Evolutionary conservation across 2,888 invertebrate species (phyloP), one percentile per base, ranked within the genome.

Genomic region (Therioaphis trifolii): DNA sequence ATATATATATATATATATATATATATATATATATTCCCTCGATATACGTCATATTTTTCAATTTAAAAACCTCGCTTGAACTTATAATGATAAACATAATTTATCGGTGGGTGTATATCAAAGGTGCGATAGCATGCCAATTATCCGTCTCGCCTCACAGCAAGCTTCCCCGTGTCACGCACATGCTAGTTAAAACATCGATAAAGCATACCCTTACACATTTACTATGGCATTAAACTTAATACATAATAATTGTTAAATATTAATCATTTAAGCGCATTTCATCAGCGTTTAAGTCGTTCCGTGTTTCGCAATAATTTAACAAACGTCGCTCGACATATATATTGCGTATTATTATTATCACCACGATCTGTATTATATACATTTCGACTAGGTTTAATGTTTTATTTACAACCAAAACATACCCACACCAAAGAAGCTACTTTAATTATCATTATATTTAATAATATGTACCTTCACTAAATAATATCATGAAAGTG

Each of bases 71-170:
- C 40, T 24, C 24, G 4, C 11, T 24, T 24, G 21, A 74, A 74
- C 29, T 74, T 55, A 24, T 40, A 58, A 58, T 75, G 58, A 58
- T 58, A 58, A 75, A 58, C 27, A 63, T 58, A 75, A 58, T 58
- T 75, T 75, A 58, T 75, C n/a, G 21, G 46, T 63, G n/a, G 18
- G 18, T 21, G 5, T 58, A 29, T 58, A 58, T 63, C 29, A 9
- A 14, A 29, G 27, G 77, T 35, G 24, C 9, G 24, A 76, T 63
- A 21, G 46, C 77, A 21, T 35, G 77, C 52, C 49, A 15, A 77
- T 66, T 77, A 77, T 4, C 55, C 40, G 24, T 52, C 66, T 35
- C 66, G 21, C 21, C 35, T 52, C 15, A 0, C n/a, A 12, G 12
- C 35, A 4, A 72, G 29, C 49, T 40, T 35, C 66, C 0, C 4